Evolutionary conservation across 2,888 invertebrate species (phyloP).

Genomic region (Rhagium mordax): DNA sequence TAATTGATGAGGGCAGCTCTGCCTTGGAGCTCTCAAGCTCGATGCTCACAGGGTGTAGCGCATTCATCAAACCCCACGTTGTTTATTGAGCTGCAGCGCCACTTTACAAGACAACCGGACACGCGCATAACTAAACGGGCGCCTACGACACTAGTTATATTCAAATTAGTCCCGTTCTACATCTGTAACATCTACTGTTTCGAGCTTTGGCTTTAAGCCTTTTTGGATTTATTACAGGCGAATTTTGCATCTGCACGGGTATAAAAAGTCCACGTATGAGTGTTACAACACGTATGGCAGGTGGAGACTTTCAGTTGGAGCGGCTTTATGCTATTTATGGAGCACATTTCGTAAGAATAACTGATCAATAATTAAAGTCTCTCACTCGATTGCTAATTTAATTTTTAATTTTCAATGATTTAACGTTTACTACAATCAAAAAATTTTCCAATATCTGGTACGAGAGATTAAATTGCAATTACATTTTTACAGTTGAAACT

Average conservation of each 20-base stretch:
- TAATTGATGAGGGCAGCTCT: conserved; percentile 59
- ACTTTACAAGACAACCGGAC: conserved; percentile 63
- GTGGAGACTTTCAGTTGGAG: no score
- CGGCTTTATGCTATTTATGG: no score
- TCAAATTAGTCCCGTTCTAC: conserved; percentile 64
- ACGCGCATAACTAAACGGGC: conserved; percentile 65
- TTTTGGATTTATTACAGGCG: conserved; percentile 6
- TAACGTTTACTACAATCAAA: no score
- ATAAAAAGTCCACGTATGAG: not conserved
- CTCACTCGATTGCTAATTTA: no score
- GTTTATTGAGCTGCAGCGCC: conserved; percentile 63
- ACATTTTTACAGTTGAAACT: no score
- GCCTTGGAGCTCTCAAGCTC: conserved; percentile 37
- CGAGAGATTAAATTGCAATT: no score
- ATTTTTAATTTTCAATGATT: no score
- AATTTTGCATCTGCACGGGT: not conserved
- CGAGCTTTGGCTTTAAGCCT: conserved; percentile 11
- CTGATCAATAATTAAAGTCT: no score
- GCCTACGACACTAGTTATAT: conserved; percentile 66
- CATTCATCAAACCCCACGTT: conserved; percentile 65
- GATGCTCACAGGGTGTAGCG: conserved; percentile 50
- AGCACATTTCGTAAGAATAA: no score
- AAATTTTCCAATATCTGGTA: no score
- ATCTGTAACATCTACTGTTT: conserved; percentile 62
- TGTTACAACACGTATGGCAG: no score